Base-by-base conservation (phyloP, 2,113 vertebrate species). In the Oreochromis niloticus region DNA sequence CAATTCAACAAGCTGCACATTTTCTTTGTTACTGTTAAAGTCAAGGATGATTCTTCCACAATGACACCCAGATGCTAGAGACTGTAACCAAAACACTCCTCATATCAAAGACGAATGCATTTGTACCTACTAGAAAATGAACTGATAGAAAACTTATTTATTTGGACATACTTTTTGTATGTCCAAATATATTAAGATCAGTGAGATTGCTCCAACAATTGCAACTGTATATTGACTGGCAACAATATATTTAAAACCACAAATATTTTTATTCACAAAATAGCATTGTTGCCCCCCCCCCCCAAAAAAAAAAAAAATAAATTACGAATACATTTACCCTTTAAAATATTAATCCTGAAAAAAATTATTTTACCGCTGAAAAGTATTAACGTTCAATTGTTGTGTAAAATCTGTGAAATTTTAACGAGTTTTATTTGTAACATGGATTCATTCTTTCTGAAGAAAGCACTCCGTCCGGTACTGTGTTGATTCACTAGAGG, bases 401-500 rank as follows among this genome's bases (percentile, higher is more conserved):
- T 50, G 4, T 6, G 9, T 52, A 7, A 78, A 52, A n/a, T 78
- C 3, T 30, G 3, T 27, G 22, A 75, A 27, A 48, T 19, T 50
- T 32, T 11, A 78, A 12, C 1, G 30, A 13, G 10, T 78, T 78
- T 46, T 34, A 32, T 50, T 78, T 78, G 24, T 32, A 19, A 50
- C 10, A 50, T 78, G 41, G 24, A 36, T 16, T 63, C 22, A 36
- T 14, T 59, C 16, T 48, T 1, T 1, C 12, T 54, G 24, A 32
- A 61, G 22, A 66, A 30, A 57, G 19, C 7, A 61, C 81, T 22
- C 2, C 17, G 16, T 32, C 2, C 36, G 39, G 13, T 89, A 10
- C 11, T 1, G 4, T 68, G 2, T 19, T 13, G 41, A 11, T 61
- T 84, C 97, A 85, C 95, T 87, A 73, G 96, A 92, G 93, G 96